These are phyloP conservation scores for Glareola pratincola DNA, from an alignment of 2,113 vertebrate species.

Conservation along the genomic window DNA sequence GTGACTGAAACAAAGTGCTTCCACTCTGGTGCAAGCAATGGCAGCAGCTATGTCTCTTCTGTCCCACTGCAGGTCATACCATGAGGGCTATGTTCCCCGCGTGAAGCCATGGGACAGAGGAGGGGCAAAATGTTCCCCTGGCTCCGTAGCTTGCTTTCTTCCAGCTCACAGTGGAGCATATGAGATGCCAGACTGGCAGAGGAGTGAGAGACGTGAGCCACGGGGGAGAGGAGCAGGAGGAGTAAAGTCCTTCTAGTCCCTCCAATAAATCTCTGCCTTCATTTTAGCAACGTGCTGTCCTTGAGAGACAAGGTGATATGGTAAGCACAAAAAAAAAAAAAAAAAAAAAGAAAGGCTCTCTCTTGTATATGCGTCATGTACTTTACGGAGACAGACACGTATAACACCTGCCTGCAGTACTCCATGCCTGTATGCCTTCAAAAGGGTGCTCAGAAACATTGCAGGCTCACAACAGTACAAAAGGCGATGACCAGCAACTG, in stretches of 20 bases:
- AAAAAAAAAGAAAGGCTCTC: neutral
- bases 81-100: neutral
- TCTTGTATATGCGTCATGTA: neutral
- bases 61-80: neutral
- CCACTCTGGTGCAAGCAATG: neutral
- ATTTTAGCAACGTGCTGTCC: conserved; percentile 19
- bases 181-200: neutral
- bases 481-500: neutral
- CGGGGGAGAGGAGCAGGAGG: neutral
- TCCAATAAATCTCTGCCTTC: conserved; percentile 60
- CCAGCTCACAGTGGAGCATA: neutral
- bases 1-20: accelerated
- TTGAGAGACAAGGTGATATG: conserved; percentile 61
- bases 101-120: accelerated
- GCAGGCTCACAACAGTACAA: neutral
- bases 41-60: neutral
- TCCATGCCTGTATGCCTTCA: neutral
- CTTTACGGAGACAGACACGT: neutral
- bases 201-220: neutral
- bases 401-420: neutral
- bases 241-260: conserved; percentile 17
- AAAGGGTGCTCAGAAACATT: neutral
- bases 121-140: neutral
- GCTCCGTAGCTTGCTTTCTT: neutral
- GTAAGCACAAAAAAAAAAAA: neutral